These are phyloP conservation scores for Spongia lamella DNA, from an alignment of 37 sponge, comb jelly and placozoan genomes.

Conservation along the genomic window DNA sequence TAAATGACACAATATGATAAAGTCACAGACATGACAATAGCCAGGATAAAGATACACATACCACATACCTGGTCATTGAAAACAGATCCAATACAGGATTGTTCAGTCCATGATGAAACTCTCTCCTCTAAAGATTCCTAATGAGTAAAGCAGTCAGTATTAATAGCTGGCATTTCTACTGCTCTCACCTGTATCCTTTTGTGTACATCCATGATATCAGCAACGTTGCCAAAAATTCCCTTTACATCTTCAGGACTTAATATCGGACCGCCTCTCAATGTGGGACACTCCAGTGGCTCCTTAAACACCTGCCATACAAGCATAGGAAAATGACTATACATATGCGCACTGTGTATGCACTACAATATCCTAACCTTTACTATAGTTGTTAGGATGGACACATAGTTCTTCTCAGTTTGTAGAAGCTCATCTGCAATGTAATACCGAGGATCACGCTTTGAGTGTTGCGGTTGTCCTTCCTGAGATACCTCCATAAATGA, in stretches of 20 bases:
- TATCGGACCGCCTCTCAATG: constrained; percentile 78
- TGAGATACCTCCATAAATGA: neutral
- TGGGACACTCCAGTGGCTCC: constrained; percentile 70
- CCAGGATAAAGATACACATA: too few relatives aligned
- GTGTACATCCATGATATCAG: constrained; percentile 80
- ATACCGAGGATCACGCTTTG: constrained; percentile 48
- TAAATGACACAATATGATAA: too few relatives aligned
- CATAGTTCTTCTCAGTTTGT: too few relatives aligned
- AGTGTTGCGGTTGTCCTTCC: constrained; percentile 2
- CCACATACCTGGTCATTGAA: constrained; percentile 52
- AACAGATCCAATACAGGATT: constrained; percentile 49
- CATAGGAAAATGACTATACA: neutral
- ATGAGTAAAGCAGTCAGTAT: neutral
- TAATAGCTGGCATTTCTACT: constrained; percentile 2
- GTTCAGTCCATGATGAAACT: constrained; percentile 45
- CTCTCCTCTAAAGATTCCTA: constrained; percentile 41
- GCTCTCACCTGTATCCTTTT: constrained; percentile 64
- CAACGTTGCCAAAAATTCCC: constrained; percentile 85
- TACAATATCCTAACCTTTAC: constrained; percentile 19
- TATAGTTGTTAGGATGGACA: too few relatives aligned
- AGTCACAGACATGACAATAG: too few relatives aligned
- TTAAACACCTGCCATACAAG: constrained; percentile 64
- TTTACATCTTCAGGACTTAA: constrained; percentile 74
- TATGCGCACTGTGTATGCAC: neutral
- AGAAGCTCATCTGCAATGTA: too few relatives aligned